Evolutionary conservation across 2,888 invertebrate genomes (phyloP).

Genomic region (Apocheima hispidaria): DNA sequence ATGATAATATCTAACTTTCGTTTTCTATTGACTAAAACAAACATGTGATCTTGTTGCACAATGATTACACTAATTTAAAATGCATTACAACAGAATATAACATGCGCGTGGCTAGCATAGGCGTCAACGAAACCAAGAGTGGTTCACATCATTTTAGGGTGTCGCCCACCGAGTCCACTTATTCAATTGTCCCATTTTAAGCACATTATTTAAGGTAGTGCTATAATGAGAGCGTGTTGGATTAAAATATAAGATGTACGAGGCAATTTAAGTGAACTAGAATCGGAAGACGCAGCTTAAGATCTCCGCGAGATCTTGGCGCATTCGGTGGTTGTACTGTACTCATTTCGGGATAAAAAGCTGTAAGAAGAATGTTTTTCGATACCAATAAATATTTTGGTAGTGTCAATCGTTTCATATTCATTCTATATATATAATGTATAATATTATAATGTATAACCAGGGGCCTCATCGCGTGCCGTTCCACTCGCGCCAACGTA

Average conservation of each 20-base stretch:
- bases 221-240: conserved; percentile 16
- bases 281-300: too few relatives aligned
- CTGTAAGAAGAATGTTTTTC: too few relatives aligned
- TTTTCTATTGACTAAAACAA: conserved; percentile 23
- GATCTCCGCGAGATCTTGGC: too few relatives aligned
- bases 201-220: conserved; percentile 44
- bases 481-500: too few relatives aligned
- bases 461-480: too few relatives aligned
- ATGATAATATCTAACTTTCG: conserved; percentile 10
- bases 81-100: conserved; percentile 29
- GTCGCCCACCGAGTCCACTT: conserved; percentile 57
- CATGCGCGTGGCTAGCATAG: conserved; percentile 21
- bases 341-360: too few relatives aligned
- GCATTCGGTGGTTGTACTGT: too few relatives aligned
- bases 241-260: neutral
- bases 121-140: conserved; percentile 56
- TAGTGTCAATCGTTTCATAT: too few relatives aligned
- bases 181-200: conserved; percentile 64
- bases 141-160: conserved; percentile 53
- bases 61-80: conserved; percentile 31
- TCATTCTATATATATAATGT: too few relatives aligned
- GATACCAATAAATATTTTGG: too few relatives aligned
- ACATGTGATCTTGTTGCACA: conserved; percentile 18
- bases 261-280: too few relatives aligned
- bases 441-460: too few relatives aligned